Evolutionary conservation across 2,113 vertebrate species (phyloP).

Genomic region (Ophthalmolycus amberensis): DNA sequence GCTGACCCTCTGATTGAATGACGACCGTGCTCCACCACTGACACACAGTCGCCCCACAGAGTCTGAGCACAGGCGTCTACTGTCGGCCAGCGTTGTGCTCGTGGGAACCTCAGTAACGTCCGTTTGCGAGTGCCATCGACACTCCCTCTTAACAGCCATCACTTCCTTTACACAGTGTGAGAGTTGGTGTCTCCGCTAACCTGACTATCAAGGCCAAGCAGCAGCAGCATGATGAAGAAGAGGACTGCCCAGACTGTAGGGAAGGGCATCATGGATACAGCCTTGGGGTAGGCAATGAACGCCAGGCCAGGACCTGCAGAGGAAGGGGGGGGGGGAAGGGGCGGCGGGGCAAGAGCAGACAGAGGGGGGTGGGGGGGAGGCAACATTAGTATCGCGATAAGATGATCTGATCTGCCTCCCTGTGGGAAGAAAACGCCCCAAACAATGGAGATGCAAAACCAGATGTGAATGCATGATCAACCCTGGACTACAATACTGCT

Average conservation of each 20-base stretch:
- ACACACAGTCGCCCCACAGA: neutral
- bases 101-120: neutral
- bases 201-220: constrained; percentile 99
- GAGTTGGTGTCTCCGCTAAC: constrained; percentile 76
- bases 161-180: neutral
- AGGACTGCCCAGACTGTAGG: constrained; percentile 98
- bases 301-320: constrained; percentile 95
- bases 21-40: no score
- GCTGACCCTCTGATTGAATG: no score
- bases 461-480: constrained; percentile 38
- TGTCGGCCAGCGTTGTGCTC: neutral
- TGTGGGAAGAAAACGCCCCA: constrained; percentile 31
- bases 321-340: constrained; percentile 60
- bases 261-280: constrained; percentile 98
- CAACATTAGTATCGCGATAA: constrained; percentile 64
- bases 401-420: constrained; percentile 70
- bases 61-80: neutral
- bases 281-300: constrained; percentile 99
- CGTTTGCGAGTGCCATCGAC: neutral
- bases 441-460: constrained; percentile 56
- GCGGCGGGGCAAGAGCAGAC: constrained; percentile 51
- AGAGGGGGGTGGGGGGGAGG: constrained; percentile 38
- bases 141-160: no score
- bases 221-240: constrained; percentile 99
- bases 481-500: neutral